Base-by-base conservation (phyloP, 2,797 vertebrate species). In the Sebastes alutus region DNA sequence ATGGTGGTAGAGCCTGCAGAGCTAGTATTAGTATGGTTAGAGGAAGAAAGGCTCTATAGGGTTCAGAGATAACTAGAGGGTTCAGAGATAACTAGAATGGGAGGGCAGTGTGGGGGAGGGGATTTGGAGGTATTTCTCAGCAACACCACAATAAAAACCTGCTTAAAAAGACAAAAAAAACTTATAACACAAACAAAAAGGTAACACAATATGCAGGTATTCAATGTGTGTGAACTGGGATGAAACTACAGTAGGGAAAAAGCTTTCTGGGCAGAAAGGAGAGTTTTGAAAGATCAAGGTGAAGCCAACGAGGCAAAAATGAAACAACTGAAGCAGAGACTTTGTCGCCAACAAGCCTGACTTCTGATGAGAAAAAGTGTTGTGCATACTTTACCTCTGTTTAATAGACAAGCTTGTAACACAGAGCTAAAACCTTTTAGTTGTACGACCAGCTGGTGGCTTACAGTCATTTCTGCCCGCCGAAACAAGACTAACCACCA, bases 101-200 rank as follows among this genome's bases (percentile, higher is more conserved):
- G 35, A 86, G 49, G 75, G 78, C 22, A 23, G 59, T 85, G 69
- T 85, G 71, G 90, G 61, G 79, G 89, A 89, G 72, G 90, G 93
- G 92, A 86, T 93, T 94, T 92, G 60, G 66, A 87, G 79, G 75
- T 12, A 82, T 90, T 88, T 93, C 88, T 89, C 89, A 75, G 91
- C 88, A 87, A 88, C 81, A 78, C 29, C 71, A 81, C 81, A 91
- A 84, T 84, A 96, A 95, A 88, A 97, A 98, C 97, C 98, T 99
- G 98, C 97, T 98, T 95, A 97, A 97, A 98, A 95, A 97, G 91
- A 92, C 88, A 88, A 91, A 90, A 81, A 91, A 89, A 78, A 78
- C 89, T 90, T 72, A 70, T 55, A 83, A 88, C 82, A 93, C 74
- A 33, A 85, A 90, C 70, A 87, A 85, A 88, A 84, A 77, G 18